Evolutionary conservation across 2,888 invertebrate genomes (phyloP).

Genomic region (Ceriagrion tenellum): DNA sequence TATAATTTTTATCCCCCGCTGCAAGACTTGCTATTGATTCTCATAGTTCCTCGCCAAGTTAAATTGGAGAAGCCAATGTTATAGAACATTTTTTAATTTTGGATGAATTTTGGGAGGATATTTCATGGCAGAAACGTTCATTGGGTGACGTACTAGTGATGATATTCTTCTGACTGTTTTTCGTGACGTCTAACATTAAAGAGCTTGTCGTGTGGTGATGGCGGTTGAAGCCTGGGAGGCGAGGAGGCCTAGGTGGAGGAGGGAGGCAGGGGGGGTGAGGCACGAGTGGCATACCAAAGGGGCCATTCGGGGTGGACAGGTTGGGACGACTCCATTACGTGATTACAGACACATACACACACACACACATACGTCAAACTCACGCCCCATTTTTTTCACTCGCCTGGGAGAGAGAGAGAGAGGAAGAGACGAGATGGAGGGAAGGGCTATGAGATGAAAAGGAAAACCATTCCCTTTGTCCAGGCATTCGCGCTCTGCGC

Average conservation of each 20-base stretch:
- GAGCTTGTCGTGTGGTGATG: neutral
- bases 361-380: neutral
- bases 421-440: neutral
- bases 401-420: neutral
- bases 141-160: too few relatives aligned
- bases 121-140: too few relatives aligned
- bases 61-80: too few relatives aligned
- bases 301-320: neutral
- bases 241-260: neutral
- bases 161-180: neutral
- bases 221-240: neutral
- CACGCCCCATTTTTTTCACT: neutral
- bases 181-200: neutral
- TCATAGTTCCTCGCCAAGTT: too few relatives aligned
- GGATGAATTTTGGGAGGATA: too few relatives aligned
- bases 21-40: too few relatives aligned
- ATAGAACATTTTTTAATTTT: too few relatives aligned
- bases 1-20: too few relatives aligned
- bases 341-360: neutral
- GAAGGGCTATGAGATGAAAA: neutral
- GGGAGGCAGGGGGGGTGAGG: neutral
- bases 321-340: slow-evolving; percentile 31
- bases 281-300: neutral
- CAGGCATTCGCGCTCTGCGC: neutral
- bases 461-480: neutral